Percentiles rank a stretch among this genome's conserved stretches.
Conservation (phyloP, 2,888 invertebrate genomes). For the Hoplodrina blanda region DNA sequence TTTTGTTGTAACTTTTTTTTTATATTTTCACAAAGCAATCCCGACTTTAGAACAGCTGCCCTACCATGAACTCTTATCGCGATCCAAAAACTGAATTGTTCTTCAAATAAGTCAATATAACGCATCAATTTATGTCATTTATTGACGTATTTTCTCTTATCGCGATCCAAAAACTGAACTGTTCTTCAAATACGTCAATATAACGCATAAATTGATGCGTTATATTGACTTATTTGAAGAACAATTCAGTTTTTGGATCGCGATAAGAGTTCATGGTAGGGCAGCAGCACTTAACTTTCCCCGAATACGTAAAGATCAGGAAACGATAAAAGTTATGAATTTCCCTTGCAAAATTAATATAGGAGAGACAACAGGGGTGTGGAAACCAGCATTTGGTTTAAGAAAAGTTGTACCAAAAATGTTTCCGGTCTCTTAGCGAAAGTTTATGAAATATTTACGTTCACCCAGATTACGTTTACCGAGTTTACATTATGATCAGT, state of each 20-base stretch:
- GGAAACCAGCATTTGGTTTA: slow-evolving; percentile 39
- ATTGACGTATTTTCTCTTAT: too few relatives aligned
- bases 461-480: slow-evolving; percentile 64
- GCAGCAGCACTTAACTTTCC: slow-evolving; percentile 44
- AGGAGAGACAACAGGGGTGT: slow-evolving; percentile 30
- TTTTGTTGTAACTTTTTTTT: too few relatives aligned
- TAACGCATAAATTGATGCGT: too few relatives aligned
- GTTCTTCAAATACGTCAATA: too few relatives aligned
- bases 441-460: slow-evolving; percentile 64
- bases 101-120: too few relatives aligned
- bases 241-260: too few relatives aligned
- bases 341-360: slow-evolving; percentile 38
- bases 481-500: slow-evolving; percentile 70
- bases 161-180: too few relatives aligned
- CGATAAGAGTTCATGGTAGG: too few relatives aligned
- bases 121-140: too few relatives aligned
- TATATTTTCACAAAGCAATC: slow-evolving; percentile 21
- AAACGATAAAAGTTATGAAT: slow-evolving; percentile 46
- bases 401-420: slow-evolving; percentile 54
- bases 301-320: slow-evolving; percentile 27
- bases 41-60: slow-evolving; percentile 17
- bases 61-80: too few relatives aligned
- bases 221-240: too few relatives aligned
- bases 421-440: slow-evolving; percentile 45
- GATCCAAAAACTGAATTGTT: too few relatives aligned